Evolutionary conservation across 2,888 invertebrate species (phyloP).

Genomic region (Papilio demoleus): DNA sequence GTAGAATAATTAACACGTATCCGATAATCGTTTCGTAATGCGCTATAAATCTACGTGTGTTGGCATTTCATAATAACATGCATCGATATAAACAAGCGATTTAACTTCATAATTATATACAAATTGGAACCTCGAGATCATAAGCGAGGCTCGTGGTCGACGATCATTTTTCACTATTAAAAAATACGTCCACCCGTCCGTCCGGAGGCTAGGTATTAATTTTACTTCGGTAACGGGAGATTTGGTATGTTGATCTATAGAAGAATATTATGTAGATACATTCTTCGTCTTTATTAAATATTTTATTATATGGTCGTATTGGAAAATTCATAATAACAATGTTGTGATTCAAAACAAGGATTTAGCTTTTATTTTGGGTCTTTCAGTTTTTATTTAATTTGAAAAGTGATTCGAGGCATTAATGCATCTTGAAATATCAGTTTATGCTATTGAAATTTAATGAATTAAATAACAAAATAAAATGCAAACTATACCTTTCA

Average conservation of each 20-base stretch:
- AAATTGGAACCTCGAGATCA: slow-evolving; percentile 59
- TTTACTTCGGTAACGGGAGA: slow-evolving; percentile 67
- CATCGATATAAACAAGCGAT: slow-evolving; percentile 64
- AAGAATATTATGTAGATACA: slow-evolving; percentile 18
- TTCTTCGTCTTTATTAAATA: slow-evolving; percentile 15
- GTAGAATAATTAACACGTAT: slow-evolving; percentile 49
- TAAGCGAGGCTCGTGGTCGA: slow-evolving; percentile 59
- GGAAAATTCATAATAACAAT: not conserved
- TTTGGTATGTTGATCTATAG: slow-evolving; percentile 51
- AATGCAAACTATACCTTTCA: not conserved
- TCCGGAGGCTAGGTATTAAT: slow-evolving; percentile 62
- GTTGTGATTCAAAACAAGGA: not conserved
- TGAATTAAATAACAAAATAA: not conserved
- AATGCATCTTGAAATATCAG: too few species aligned
- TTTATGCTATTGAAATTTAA: too few species aligned
- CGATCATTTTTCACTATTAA: slow-evolving; percentile 71
- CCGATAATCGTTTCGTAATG: slow-evolving; percentile 59
- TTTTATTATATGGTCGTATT: slow-evolving; percentile 43
- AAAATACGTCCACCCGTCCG: slow-evolving; percentile 60
- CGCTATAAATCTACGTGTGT: slow-evolving; percentile 59
- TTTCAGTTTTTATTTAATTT: not conserved
- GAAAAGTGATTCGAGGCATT: too few species aligned
- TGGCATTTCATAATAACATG: slow-evolving; percentile 52
- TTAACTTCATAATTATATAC: slow-evolving; percentile 67
- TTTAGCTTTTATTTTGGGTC: not conserved